Evolutionary conservation across 2,888 invertebrate genomes (phyloP).

Genomic region (Coelogynopora nodosa): DNA sequence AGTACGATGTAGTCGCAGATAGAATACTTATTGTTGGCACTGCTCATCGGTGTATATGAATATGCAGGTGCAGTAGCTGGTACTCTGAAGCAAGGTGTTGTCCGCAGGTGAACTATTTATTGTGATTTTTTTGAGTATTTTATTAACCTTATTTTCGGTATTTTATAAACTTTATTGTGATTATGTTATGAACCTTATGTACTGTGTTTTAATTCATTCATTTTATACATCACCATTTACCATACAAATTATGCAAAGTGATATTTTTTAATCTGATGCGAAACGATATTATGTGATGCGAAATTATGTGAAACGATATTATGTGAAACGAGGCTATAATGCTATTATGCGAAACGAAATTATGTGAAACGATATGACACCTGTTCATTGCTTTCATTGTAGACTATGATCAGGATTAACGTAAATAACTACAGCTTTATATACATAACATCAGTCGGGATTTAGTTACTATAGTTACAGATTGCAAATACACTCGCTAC

Average conservation of each 20-base stretch:
- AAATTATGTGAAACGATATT: not conserved
- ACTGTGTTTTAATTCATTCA: not conserved
- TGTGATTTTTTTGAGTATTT: not conserved
- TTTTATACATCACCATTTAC: not conserved
- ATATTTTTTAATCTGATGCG: not conserved
- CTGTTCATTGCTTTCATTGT: too few species aligned
- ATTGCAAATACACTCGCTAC: too few species aligned
- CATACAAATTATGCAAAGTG: not conserved
- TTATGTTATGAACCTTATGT: not conserved
- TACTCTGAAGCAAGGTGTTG: not conserved
- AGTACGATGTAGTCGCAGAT: not conserved
- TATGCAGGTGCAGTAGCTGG: not conserved
- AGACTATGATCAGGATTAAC: too few species aligned
- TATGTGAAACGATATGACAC: not conserved
- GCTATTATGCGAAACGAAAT: not conserved
- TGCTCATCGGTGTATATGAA: conserved; percentile 2
- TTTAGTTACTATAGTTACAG: too few species aligned
- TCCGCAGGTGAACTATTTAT: not conserved
- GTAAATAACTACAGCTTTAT: too few species aligned
- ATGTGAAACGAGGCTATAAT: not conserved
- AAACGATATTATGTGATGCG: not conserved
- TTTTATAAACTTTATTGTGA: not conserved
- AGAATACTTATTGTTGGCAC: conserved; percentile 1
- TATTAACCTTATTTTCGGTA: not conserved
- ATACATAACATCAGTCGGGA: too few species aligned